A percentile compares a stretch with the other conserved stretches of the same genome.
These are phyloP conservation scores for Vollenhovia emeryi DNA, from an alignment of 1,140 invertebrate genomes.

Conservation along the genomic window DNA sequence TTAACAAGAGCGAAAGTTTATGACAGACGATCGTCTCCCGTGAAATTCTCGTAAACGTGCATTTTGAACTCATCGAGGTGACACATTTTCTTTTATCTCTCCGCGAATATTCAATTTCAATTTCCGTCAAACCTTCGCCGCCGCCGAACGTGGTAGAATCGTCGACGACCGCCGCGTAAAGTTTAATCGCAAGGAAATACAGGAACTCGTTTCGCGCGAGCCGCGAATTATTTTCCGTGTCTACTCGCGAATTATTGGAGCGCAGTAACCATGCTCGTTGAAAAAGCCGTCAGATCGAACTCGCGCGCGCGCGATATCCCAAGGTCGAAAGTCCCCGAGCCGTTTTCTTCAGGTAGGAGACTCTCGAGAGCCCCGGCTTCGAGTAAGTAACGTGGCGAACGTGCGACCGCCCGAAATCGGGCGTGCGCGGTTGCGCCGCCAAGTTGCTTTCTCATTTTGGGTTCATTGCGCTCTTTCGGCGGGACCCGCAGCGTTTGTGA, in stretches of 20 bases:
- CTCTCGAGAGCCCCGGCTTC: background rate
- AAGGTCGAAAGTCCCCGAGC: slow-evolving; percentile 39
- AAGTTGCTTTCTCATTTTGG: slow-evolving; percentile 66
- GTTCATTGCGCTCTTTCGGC: slow-evolving; percentile 67
- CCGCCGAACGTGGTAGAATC: background rate
- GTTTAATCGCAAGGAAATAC: slow-evolving; percentile 13
- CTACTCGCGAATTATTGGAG: slow-evolving; percentile 48
- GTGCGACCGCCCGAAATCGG: slow-evolving; percentile 52
- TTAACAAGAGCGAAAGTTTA: background rate
- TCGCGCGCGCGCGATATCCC: slow-evolving; percentile 44
- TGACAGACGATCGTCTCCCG: background rate
- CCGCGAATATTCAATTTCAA: slow-evolving; percentile 2
- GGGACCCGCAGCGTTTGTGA: slow-evolving; percentile 46
- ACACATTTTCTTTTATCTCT: background rate
- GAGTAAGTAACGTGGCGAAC: slow-evolving; percentile 27
- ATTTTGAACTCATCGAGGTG: background rate
- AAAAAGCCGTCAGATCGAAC: slow-evolving; percentile 47
- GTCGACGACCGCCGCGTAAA: background rate
- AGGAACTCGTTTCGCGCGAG: slow-evolving; percentile 30
- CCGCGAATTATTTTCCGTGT: slow-evolving; percentile 49
- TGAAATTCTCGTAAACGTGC: background rate
- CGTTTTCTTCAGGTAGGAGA: slow-evolving; percentile 26
- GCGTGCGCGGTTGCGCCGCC: background rate
- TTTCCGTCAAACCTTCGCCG: background rate
- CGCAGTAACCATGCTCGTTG: slow-evolving; percentile 54